A percentile compares a stretch with the other conserved stretches of the same genome.
Conservation (phyloP, 2,888 invertebrate species). For the Harpalus rubripes region DNA sequence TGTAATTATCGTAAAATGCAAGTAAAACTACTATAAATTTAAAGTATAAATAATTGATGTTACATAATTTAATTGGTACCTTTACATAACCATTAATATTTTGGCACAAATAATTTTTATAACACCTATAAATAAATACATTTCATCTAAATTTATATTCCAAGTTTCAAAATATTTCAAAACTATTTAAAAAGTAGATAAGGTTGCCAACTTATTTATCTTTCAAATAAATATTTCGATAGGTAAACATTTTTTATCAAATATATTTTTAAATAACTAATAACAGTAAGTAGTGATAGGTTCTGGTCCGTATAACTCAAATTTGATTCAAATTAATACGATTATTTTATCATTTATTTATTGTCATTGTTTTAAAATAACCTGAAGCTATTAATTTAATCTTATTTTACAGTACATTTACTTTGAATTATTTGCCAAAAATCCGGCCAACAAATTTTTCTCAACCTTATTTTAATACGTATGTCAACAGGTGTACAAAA, state of each 20-base stretch:
- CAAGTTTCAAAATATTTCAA: neutral
- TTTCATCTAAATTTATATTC: neutral
- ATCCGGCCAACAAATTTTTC: neutral
- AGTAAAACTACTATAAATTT: too few species aligned
- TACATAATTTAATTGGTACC: too few species aligned
- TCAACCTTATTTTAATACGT: neutral
- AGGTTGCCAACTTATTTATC: slow-evolving; percentile 28
- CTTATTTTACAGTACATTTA: neutral
- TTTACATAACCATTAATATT: neutral
- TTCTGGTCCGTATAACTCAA: too few species aligned
- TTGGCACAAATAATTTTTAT: neutral
- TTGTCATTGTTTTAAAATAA: neutral
- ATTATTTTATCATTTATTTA: too few species aligned
- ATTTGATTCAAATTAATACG: too few species aligned
- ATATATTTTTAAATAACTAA: too few species aligned
- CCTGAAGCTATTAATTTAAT: neutral
- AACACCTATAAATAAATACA: neutral
- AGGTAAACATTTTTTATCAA: neutral
- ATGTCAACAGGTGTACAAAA: neutral
- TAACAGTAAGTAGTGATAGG: too few species aligned
- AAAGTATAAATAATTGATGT: too few species aligned
- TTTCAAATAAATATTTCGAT: slow-evolving; percentile 24
- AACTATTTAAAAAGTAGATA: slow-evolving; percentile 3
- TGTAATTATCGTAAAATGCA: too few species aligned
- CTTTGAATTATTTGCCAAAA: neutral